Evolutionary conservation across 1,140 invertebrate genomes (phyloP).

Genomic region (Dolichoris vasculosae): DNA sequence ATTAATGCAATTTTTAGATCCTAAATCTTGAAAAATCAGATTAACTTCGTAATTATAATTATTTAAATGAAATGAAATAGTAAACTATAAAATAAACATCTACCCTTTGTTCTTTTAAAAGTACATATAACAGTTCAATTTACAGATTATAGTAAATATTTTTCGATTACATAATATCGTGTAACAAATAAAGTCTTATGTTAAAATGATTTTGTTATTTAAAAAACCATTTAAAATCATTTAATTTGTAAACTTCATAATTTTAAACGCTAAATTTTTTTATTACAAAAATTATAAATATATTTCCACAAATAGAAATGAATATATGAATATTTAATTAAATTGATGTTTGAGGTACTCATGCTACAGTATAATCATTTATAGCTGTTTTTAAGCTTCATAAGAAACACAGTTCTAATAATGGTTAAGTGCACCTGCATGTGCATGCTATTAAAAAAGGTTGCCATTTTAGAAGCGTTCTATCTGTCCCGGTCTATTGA

Average conservation of each 20-base stretch:
- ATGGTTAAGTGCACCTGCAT: conserved; percentile 7
- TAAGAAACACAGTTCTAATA: neutral
- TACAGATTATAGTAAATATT: no score
- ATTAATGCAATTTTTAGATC: neutral
- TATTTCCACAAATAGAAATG: neutral
- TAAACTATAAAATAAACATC: neutral
- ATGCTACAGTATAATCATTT: neutral
- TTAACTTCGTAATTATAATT: neutral
- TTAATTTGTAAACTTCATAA: neutral
- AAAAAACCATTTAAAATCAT: no score
- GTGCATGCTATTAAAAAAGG: neutral
- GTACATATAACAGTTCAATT: no score
- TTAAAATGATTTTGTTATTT: no score
- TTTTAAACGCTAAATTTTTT: neutral
- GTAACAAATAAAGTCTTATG: no score
- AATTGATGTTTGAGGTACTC: neutral
- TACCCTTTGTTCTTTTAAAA: no score
- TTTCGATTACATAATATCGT: no score
- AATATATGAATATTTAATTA: neutral
- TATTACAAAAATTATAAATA: neutral
- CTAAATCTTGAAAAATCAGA: neutral
- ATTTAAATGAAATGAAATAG: neutral
- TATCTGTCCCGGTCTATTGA: neutral
- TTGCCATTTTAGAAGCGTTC: neutral
- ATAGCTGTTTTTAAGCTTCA: neutral